Conservation (phyloP, 1,140 invertebrate species). For the Dreissena rostriformis region DNA sequence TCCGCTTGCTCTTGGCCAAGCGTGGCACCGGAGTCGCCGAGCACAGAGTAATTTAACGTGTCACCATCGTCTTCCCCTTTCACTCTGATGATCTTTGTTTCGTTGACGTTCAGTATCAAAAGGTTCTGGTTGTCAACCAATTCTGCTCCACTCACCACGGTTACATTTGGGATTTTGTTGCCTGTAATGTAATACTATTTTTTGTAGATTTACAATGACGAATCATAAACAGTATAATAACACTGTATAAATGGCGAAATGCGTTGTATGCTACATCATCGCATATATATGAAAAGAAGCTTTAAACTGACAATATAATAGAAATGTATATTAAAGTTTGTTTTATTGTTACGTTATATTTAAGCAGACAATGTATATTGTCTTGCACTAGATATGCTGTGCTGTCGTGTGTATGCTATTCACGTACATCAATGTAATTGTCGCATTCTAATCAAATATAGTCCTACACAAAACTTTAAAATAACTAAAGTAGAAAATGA, state of each 20-base stretch:
- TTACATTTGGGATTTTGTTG: neutral
- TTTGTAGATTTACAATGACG: too few species aligned
- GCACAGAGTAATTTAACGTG: neutral
- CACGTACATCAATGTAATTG: too few species aligned
- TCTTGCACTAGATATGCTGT: too few species aligned
- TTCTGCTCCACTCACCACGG: neutral
- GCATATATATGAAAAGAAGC: neutral
- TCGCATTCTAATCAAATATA: too few species aligned
- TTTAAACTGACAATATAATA: neutral
- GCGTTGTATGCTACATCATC: too few species aligned
- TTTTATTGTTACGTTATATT: too few species aligned
- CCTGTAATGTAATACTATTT: neutral
- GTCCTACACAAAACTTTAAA: too few species aligned
- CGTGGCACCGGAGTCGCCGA: neutral
- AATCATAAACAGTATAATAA: too few species aligned
- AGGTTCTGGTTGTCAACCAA: neutral
- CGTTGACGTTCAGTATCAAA: neutral
- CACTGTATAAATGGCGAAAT: too few species aligned
- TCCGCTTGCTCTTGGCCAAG: neutral
- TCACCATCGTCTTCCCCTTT: neutral
- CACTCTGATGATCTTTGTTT: neutral
- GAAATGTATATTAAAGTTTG: too few species aligned
- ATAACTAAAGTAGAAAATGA: neutral
- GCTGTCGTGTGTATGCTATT: too few species aligned
- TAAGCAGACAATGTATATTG: too few species aligned